Base-by-base conservation (phyloP, 2,888 invertebrate species). In the Globia sparganii region DNA sequence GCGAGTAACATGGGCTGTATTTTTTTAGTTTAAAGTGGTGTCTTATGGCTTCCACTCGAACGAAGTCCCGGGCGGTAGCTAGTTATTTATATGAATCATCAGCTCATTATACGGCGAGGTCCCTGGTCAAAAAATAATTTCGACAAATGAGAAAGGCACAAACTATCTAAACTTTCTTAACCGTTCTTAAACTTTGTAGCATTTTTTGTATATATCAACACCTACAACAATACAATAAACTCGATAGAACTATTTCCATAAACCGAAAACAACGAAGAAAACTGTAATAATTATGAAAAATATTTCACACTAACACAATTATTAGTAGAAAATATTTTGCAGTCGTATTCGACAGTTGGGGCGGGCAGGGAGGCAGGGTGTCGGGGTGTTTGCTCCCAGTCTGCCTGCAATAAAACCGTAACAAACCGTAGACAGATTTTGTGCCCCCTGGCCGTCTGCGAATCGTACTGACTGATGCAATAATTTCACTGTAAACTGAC, bases 341-440 rank as follows among this genome's bases (percentile, higher is more conserved):
- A 88, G 79, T 85, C 84, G 83, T 84, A 84, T 86, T 87, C 81
- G 83, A 76, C 78, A 75, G 75, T 66, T 59, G 46, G 62, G 81
- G 75, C 68, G 69, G 62, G 31, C 34, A 18, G 80, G 46, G 80
- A 62, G 43, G 53, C 56, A 21, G 81, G 75, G 81, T 61, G 70
- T 25, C 40, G 84, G 86, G 88, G 87, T 87, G 88, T 89, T 91
- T 89, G 89, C 87, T 82, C 85, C 80, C 85, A 75, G 90, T 87
- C 87, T 88, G 87, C 85, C 84, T 87, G 89, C 88, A 90, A 89
- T 92, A 92, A 91, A 92, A 88, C 89, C 86, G 85, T 90, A 88
- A 90, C 87, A 89, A 89, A 85, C 86, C 86, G 90, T 89, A 88
- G 91, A 91, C 90, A 86, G 90, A 88, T 89, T 89, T 85, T 84